Base-by-base conservation (phyloP, 2,113 vertebrate species). In the Nesospiza acunhae region DNA sequence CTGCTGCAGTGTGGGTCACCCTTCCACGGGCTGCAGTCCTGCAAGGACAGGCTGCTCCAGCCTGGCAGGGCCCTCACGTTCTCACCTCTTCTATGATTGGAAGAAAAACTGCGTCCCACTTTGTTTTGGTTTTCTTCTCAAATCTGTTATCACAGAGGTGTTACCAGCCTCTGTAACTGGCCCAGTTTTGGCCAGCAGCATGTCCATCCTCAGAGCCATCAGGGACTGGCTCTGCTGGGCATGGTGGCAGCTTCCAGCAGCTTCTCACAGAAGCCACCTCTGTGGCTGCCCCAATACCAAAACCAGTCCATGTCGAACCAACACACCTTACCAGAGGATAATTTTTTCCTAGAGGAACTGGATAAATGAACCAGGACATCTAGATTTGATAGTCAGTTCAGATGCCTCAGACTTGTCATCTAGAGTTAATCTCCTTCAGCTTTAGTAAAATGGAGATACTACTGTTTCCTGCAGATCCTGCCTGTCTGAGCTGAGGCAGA, bases 381-480 rank as follows among this genome's bases (percentile, higher is more conserved):
- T 33, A 50, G 55, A 74, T 50, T 35, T n/a, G 21, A 46, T 12
- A 76, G 59, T n/a, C 44, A 47, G 58, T 22, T 92, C 86, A n/a
- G n/a, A n/a, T 70, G 72, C 35, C 81, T 93, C 72, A 88, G 86
- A 86, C 55, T 86, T 55, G 76, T 81, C 4, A 1, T 26, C 20
- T 9, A n/a, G 60, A 30, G 39, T 46, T 93, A 70, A 95, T 87
- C 84, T 68, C 33, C 56, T 77, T 27, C 59, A 86, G 85, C 79
- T 80, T 92, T 35, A 80, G 49, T 27, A 93, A 94, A 97, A 93
- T 11, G 27, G 52, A 63, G 90, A 47, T 58, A 87, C 89, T 50
- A 2, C 58, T 19, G 20, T 68, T 91, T 82, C 77, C 69, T 81
- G 28, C 80, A 81, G 80, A 73, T 64, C 60, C 68, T 68, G 70